Evolutionary conservation across 2,888 invertebrate species (phyloP).

Genomic region (Trisateles emortualis): DNA sequence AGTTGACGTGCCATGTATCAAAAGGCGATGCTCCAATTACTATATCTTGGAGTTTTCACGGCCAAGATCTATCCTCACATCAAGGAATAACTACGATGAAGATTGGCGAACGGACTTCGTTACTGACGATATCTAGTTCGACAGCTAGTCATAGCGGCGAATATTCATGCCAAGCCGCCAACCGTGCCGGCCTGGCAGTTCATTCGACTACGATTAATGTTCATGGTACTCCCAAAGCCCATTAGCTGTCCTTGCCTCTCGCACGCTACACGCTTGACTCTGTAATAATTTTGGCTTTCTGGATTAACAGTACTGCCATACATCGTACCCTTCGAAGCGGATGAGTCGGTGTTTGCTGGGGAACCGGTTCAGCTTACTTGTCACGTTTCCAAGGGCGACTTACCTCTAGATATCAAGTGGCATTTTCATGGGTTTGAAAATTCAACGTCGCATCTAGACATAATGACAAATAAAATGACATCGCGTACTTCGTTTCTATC

Average conservation of each 20-base stretch:
- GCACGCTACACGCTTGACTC: conserved; percentile 84
- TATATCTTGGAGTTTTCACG: conserved; percentile 92
- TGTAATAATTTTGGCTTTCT: conserved; percentile 78
- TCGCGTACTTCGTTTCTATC: conserved; percentile 90
- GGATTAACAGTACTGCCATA: conserved; percentile 89
- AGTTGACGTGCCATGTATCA: conserved; percentile 88
- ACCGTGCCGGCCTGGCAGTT: conserved; percentile 88
- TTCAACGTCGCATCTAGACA: conserved; percentile 86
- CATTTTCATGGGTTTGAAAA: conserved; percentile 89
- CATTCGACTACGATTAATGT: conserved; percentile 89
- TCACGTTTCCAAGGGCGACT: conserved; percentile 91
- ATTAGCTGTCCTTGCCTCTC: conserved; percentile 60
- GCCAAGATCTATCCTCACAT: conserved; percentile 83
- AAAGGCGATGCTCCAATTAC: conserved; percentile 91
- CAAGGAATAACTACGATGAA: conserved; percentile 87
- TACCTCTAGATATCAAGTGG: conserved; percentile 92
- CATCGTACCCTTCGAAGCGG: conserved; percentile 89
- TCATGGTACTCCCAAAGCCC: conserved; percentile 86
- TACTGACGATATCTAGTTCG: conserved; percentile 88
- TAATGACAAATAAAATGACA: conserved; percentile 88
- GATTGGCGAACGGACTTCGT: conserved; percentile 88
- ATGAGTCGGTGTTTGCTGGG: conserved; percentile 90
- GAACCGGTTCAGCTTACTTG: conserved; percentile 90
- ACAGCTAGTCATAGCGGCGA: conserved; percentile 90
- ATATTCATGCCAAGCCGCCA: conserved; percentile 90